Percentiles rank a stretch among this genome's conserved stretches.
phyloP scores from a whole-genome alignment of 1,140 invertebrate genomes.

The Nasonia giraulti region DNA sequence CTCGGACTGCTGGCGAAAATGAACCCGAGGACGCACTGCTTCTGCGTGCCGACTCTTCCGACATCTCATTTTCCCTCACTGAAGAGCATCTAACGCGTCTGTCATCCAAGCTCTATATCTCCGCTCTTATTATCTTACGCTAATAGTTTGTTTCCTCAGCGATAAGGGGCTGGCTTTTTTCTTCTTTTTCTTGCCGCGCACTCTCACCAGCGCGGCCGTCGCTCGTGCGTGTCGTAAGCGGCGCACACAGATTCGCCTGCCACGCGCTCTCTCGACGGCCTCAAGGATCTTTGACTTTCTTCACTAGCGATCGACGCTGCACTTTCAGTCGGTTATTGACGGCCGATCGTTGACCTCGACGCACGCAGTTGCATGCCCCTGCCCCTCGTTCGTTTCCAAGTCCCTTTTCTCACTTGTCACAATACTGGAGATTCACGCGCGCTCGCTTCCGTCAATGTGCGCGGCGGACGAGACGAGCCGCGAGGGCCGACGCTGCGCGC shows the following conservation, averaged over 20 bases:
- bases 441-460: neutral
- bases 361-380: neutral
- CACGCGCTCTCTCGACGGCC: neutral
- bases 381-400: too few relatives aligned
- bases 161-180: slow-evolving; percentile 64
- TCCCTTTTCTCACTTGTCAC: too few relatives aligned
- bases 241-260: slow-evolving; percentile 22
- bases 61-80: slow-evolving; percentile 60
- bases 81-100: slow-evolving; percentile 55
- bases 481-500: slow-evolving; percentile 55
- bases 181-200: slow-evolving; percentile 45
- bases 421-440: neutral
- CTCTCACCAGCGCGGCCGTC: slow-evolving; percentile 11
- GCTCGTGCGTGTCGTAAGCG: neutral
- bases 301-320: neutral
- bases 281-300: slow-evolving; percentile 32
- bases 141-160: slow-evolving; percentile 73
- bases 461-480: neutral
- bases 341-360: neutral
- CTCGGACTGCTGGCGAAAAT: neutral
- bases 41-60: slow-evolving; percentile 53
- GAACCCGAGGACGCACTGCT: slow-evolving; percentile 10
- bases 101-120: slow-evolving; percentile 62
- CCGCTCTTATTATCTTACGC: slow-evolving; percentile 68
- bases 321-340: neutral